phyloP scores from a whole-genome alignment of 2,888 invertebrate genomes.

The Synanthedon myopaeformis region DNA sequence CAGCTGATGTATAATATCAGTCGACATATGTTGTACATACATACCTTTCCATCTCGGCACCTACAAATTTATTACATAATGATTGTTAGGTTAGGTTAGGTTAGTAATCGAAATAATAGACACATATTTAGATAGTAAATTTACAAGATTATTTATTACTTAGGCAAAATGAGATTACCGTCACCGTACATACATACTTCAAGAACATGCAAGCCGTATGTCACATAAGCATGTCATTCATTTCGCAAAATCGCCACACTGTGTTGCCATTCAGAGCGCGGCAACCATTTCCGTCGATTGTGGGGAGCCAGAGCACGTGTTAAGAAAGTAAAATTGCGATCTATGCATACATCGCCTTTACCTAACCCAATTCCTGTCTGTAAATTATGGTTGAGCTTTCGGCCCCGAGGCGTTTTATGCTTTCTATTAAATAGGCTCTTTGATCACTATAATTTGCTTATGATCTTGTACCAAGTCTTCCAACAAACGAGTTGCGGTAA shows the following conservation, averaged over 20 bases:
- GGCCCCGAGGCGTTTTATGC: background rate
- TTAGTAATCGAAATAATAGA: no score
- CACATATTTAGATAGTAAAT: no score
- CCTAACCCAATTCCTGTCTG: conserved; percentile 10
- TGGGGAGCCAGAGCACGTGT: conserved; percentile 11
- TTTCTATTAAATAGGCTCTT: background rate
- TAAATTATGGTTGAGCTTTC: conserved; percentile 5
- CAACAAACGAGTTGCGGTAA: no score
- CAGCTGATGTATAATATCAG: no score
- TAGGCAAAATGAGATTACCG: no score
- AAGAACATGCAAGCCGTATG: conserved; percentile 3
- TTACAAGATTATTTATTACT: no score
- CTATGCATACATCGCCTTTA: conserved; percentile 7
- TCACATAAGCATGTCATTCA: conserved; percentile 9
- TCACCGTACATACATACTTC: no score
- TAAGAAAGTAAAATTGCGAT: conserved; percentile 24
- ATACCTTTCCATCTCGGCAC: no score
- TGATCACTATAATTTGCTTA: background rate
- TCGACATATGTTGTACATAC: no score
- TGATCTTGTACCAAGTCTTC: no score
- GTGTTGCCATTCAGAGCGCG: conserved; percentile 31
- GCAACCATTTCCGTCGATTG: conserved; percentile 37
- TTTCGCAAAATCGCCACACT: conserved; percentile 44
- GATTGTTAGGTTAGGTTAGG: no score
- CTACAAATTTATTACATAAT: no score